phyloP scores from a whole-genome alignment of 2,113 vertebrate genomes.

The Podarcis muralis region DNA sequence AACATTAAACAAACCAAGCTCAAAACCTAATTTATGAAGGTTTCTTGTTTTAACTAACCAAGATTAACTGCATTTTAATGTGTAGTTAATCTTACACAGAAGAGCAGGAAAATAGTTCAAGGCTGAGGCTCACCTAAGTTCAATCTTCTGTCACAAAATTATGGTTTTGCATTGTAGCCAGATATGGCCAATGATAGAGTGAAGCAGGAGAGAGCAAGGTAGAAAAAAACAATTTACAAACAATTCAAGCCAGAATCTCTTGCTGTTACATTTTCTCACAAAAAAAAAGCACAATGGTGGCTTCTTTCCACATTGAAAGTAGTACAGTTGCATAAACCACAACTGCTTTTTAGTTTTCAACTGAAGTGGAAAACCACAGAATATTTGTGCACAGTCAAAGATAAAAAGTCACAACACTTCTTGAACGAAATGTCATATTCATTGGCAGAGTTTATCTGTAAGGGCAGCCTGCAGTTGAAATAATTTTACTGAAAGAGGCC shows the following conservation, averaged over 20 bases:
- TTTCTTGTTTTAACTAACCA: background rate
- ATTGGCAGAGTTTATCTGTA: background rate
- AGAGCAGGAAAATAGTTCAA: background rate
- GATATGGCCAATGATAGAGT: background rate
- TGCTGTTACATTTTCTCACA: background rate
- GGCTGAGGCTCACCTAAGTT: background rate
- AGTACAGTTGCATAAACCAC: background rate
- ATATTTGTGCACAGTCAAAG: background rate
- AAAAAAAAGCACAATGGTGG: background rate
- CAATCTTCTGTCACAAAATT: background rate
- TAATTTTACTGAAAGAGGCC: background rate
- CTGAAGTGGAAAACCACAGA: background rate
- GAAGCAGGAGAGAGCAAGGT: background rate
- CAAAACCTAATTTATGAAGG: background rate
- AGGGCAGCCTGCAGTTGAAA: no score
- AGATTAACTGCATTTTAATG: background rate
- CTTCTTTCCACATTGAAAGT: background rate
- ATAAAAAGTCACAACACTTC: background rate
- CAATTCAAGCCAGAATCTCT: background rate
- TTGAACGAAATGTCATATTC: background rate
- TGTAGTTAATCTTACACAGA: background rate
- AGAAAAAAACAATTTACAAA: background rate
- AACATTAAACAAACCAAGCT: background rate
- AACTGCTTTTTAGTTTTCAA: background rate
- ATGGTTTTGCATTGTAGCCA: background rate